Base-by-base conservation (phyloP, 2,113 vertebrate species). In the Chionomys nivalis region DNA sequence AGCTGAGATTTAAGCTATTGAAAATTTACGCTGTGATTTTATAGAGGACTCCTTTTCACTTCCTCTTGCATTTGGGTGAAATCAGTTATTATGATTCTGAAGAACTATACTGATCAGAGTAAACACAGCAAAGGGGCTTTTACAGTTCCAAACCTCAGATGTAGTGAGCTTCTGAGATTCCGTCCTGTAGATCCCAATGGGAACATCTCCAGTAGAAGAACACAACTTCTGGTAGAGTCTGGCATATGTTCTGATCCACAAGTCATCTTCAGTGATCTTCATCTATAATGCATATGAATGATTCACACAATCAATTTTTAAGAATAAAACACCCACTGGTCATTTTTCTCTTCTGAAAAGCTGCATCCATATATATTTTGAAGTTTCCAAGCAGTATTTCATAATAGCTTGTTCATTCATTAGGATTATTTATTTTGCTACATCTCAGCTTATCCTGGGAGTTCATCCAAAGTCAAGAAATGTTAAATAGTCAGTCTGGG, bases 191-290 rank as follows among this genome's bases (percentile, higher is more conserved):
- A 99, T 99, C 91, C 99, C 99, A 66, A 99, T 99, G 7, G 99
- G 99, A 96, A 99, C 99, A 97, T 99, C 99, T 11, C 99, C 99
- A 63, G 99, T 99, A 14, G 99, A 99, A 63, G 99, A 99, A 94
- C 99, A 99, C 90, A 99, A 98, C 97, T 99, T 99, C 98, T 99
- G 99, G 94, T 99, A 99, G 61, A 99, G 98, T 96, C 99, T 99
- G 83, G 99, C 99, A 24, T 99, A 99, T 0, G 99, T 99, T 66
- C 99, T 98, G 93, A 99, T 99, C 99, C 99, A 99, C 7, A 99
- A 97, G 96, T 99, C 99, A 78, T 99, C 99, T 94, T 99, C 99
- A 1, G 98, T 99, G 90, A 99, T 99, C 98, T 98, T 99, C 99
- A 99, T 99, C 99, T 99, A 91, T 70, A 97, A 97, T 42, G 94